Conservation (phyloP, 2,888 invertebrate genomes). For the Graphium colonna region DNA sequence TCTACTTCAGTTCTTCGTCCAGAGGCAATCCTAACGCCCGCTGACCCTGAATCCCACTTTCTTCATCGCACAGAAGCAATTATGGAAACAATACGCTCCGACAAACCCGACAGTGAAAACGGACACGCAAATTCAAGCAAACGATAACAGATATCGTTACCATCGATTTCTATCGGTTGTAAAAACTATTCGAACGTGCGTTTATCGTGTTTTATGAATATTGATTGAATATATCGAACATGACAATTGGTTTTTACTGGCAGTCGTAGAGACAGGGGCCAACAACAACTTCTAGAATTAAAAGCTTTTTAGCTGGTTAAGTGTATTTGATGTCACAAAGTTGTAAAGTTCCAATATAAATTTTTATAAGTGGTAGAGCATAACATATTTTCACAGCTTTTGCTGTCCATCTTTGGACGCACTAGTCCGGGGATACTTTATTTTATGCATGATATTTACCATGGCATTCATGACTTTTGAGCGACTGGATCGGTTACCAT, state of each 20-base stretch:
- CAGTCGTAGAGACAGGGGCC: neutral
- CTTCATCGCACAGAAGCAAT: conserved; percentile 39
- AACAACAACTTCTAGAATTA: neutral
- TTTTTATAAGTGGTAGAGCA: too few relatives aligned
- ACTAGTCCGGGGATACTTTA: too few relatives aligned
- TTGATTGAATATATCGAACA: neutral
- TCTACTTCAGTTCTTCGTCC: conserved; percentile 13
- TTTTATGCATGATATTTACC: too few relatives aligned
- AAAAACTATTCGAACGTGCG: neutral
- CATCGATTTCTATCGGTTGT: conserved; percentile 15
- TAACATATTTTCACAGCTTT: too few relatives aligned
- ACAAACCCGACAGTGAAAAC: conserved; percentile 26
- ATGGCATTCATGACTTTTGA: too few relatives aligned
- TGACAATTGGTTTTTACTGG: neutral
- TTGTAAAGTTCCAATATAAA: neutral
- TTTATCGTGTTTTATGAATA: neutral
- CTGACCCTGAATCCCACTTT: conserved; percentile 57
- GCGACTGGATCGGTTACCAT: too few relatives aligned
- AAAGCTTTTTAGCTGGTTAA: neutral
- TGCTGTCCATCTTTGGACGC: too few relatives aligned
- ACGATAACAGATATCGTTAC: conserved; percentile 8
- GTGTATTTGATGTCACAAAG: neutral
- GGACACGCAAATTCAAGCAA: conserved; percentile 19
- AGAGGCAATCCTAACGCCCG: conserved; percentile 36
- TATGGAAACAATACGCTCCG: conserved; percentile 44